A percentile compares a stretch with the other conserved stretches of the same genome.
phyloP scores from a whole-genome alignment of 2,113 vertebrate genomes.

The Diadophis punctatus region DNA sequence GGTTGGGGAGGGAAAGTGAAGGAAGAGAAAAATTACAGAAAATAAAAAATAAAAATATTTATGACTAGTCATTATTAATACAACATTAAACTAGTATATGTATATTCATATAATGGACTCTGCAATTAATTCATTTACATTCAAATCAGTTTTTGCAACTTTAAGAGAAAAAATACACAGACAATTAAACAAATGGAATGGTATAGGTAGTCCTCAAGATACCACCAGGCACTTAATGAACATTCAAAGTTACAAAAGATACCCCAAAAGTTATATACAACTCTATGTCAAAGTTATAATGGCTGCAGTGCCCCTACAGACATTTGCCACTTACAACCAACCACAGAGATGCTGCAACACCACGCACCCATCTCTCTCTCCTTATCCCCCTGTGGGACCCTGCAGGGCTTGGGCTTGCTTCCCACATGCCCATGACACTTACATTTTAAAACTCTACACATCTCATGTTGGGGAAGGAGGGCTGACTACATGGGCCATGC shows the following conservation, averaged over 20 bases:
- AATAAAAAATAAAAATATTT: background rate
- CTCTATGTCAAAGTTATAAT: background rate
- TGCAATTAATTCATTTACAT: background rate
- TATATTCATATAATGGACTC: background rate
- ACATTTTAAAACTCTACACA: too few species aligned
- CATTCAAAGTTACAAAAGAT: background rate
- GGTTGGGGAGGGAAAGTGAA: background rate
- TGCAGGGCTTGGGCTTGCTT: background rate
- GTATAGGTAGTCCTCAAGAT: background rate
- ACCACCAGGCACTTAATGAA: background rate
- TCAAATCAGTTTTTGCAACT: background rate
- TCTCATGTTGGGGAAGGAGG: too few species aligned
- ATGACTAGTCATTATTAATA: background rate
- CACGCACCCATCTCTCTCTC: background rate
- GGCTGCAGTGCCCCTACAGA: background rate
- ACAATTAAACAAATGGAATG: background rate
- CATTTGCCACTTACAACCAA: background rate
- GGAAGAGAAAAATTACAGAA: background rate
- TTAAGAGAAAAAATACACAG: background rate
- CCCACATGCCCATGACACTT: background rate
- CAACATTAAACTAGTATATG: background rate
- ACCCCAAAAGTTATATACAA: background rate
- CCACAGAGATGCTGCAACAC: background rate
- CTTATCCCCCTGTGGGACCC: background rate
- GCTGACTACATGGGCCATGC: too few species aligned